Conservation (phyloP, 2,888 invertebrate genomes). For the Dusona sp. region DNA sequence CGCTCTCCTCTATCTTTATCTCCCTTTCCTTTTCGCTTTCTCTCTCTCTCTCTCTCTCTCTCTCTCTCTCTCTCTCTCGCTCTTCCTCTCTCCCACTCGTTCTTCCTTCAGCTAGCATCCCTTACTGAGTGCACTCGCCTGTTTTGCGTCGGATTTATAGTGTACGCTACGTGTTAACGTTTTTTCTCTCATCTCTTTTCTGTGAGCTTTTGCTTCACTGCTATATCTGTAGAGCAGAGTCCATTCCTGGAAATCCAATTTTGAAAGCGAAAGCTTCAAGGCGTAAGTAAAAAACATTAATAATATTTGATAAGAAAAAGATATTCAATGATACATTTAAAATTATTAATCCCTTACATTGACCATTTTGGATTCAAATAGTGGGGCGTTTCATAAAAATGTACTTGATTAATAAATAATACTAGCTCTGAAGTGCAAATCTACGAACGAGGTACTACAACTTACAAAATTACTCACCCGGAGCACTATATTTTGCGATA, state of each 20-base stretch:
- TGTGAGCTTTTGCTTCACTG: constrained; percentile 16
- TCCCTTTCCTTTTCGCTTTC: too few species aligned
- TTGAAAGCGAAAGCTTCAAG: background rate
- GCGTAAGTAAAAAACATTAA: background rate
- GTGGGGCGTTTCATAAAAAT: background rate
- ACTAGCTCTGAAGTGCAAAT: background rate
- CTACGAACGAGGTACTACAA: too few species aligned
- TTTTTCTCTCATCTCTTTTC: constrained; percentile 68
- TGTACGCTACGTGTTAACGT: constrained; percentile 64
- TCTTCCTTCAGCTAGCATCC: constrained; percentile 68
- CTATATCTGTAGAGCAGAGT: background rate
- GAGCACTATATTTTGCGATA: background rate
- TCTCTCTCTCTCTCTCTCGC: too few species aligned
- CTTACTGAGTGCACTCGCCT: constrained; percentile 79
- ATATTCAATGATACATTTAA: background rate
- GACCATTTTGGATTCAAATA: too few species aligned
- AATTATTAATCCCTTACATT: background rate
- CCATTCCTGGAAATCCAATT: background rate
- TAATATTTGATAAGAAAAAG: background rate
- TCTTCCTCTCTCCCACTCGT: constrained; percentile 18
- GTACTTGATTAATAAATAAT: background rate
- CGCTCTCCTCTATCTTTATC: constrained; percentile 9
- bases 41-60: too few species aligned
- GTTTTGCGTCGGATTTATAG: constrained; percentile 72
- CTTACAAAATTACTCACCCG: background rate